These are phyloP conservation scores for Anastrepha obliqua DNA, from an alignment of 1,140 invertebrate species.

Conservation along the genomic window DNA sequence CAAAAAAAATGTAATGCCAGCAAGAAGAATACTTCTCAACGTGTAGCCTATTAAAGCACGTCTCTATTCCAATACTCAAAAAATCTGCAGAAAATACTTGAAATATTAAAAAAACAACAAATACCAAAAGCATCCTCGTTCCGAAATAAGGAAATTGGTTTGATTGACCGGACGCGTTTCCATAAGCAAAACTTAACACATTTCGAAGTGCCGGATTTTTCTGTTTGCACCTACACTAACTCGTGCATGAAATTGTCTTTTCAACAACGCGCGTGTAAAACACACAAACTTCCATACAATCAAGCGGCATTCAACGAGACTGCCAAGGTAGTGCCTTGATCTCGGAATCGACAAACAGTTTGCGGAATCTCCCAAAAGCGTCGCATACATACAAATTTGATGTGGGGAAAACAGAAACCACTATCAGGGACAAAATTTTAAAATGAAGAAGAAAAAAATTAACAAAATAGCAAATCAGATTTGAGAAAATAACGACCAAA, in stretches of 20 bases:
- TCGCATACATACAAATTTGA: not conserved
- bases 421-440: conserved; percentile 28
- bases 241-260: not conserved
- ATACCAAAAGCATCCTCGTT: too few relatives aligned
- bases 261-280: too few relatives aligned
- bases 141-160: not conserved
- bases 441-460: not conserved
- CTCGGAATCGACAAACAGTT: not conserved
- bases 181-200: not conserved
- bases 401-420: conserved; percentile 9
- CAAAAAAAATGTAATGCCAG: too few relatives aligned
- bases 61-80: too few relatives aligned
- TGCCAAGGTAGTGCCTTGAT: conserved; percentile 4
- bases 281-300: not conserved
- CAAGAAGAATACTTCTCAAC: too few relatives aligned
- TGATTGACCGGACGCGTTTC: too few relatives aligned
- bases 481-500: not conserved
- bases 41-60: too few relatives aligned
- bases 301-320: not conserved
- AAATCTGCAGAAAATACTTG: too few relatives aligned
- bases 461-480: not conserved
- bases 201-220: not conserved
- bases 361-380: conserved; percentile 39
- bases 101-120: not conserved
- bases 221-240: not conserved